A percentile compares a stretch with the other conserved stretches of the same genome.
Evolutionary conservation across 2,797 vertebrate species (phyloP).

Genomic region (Manis crassicaudata): DNA sequence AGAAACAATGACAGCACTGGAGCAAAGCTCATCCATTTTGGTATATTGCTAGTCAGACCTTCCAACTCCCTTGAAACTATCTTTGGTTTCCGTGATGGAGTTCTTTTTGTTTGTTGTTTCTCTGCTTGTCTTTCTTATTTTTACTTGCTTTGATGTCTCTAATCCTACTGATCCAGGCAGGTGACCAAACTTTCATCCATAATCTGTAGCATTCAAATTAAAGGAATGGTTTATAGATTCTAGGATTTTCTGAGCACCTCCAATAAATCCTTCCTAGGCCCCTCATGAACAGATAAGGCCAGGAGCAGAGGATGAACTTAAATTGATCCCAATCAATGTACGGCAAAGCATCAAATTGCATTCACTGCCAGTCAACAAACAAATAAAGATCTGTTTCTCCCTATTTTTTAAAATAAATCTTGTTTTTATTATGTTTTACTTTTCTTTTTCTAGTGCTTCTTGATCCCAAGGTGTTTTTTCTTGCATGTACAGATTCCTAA

Average conservation of each 20-base stretch:
- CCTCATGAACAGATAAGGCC: slow-evolving; percentile 84
- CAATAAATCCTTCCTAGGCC: slow-evolving; percentile 86
- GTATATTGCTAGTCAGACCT: background rate
- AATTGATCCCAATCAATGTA: slow-evolving; percentile 87
- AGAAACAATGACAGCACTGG: background rate
- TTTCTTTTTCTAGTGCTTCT: background rate
- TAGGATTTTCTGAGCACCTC: slow-evolving; percentile 87
- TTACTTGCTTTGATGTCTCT: slow-evolving; percentile 86
- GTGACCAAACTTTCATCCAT: slow-evolving; percentile 90
- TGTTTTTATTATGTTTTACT: background rate
- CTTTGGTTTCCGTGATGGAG: slow-evolving; percentile 14
- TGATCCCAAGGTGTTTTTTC: background rate
- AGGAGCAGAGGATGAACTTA: slow-evolving; percentile 84
- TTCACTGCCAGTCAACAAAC: slow-evolving; percentile 80
- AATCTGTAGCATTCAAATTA: slow-evolving; percentile 90
- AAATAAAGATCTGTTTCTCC: slow-evolving; percentile 52
- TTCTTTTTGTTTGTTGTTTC: slow-evolving; percentile 86
- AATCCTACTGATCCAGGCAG: slow-evolving; percentile 85
- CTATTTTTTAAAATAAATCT: background rate
- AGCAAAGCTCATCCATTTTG: background rate
- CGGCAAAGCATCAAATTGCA: slow-evolving; percentile 79
- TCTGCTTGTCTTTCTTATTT: slow-evolving; percentile 84
- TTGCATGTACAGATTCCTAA: background rate
- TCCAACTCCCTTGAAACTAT: background rate
- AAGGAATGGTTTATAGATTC: slow-evolving; percentile 88